phyloP scores from a whole-genome alignment of 2,888 invertebrate species.

The Neelides folsomi region DNA sequence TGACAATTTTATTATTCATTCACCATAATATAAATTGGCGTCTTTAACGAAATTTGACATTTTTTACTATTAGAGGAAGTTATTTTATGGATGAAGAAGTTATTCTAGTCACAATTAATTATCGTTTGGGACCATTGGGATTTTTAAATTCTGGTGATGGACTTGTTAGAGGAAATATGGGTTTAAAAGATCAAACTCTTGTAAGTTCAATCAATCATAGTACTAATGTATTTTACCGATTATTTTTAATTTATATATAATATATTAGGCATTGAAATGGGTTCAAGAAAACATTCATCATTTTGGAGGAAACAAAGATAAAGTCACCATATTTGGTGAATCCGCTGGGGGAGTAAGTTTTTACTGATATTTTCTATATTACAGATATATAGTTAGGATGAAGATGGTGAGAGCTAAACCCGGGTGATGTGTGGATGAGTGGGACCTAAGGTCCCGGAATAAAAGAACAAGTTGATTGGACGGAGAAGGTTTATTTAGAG shows the following conservation, averaged over 20 bases:
- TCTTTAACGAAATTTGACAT: neutral
- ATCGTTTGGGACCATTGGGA: slow-evolving; percentile 8
- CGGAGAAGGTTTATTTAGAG: too few relatives aligned
- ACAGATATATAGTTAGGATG: too few relatives aligned
- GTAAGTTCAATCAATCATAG: neutral
- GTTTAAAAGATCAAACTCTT: slow-evolving; percentile 11
- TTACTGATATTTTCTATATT: too few relatives aligned
- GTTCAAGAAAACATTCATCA: slow-evolving; percentile 14
- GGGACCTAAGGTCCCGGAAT: too few relatives aligned
- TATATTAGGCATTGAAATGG: slow-evolving; percentile 9
- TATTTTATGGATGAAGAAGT: slow-evolving; percentile 12
- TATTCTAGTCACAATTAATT: slow-evolving; percentile 14
- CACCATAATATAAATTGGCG: slow-evolving; percentile 12
- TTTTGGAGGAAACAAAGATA: slow-evolving; percentile 8
- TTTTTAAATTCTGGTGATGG: slow-evolving; percentile 13
- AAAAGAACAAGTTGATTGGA: too few relatives aligned
- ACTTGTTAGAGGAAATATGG: slow-evolving; percentile 11
- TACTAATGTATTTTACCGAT: neutral
- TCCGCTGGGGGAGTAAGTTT: slow-evolving; percentile 17
- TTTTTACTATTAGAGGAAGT: neutral
- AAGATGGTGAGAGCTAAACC: too few relatives aligned
- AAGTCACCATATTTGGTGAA: slow-evolving; percentile 14
- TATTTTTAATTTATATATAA: too few relatives aligned
- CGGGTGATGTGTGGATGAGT: too few relatives aligned
- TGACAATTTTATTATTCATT: slow-evolving; percentile 12